Evolutionary conservation across 2,113 vertebrate genomes (phyloP).

Genomic region (Recurvirostra avosetta): DNA sequence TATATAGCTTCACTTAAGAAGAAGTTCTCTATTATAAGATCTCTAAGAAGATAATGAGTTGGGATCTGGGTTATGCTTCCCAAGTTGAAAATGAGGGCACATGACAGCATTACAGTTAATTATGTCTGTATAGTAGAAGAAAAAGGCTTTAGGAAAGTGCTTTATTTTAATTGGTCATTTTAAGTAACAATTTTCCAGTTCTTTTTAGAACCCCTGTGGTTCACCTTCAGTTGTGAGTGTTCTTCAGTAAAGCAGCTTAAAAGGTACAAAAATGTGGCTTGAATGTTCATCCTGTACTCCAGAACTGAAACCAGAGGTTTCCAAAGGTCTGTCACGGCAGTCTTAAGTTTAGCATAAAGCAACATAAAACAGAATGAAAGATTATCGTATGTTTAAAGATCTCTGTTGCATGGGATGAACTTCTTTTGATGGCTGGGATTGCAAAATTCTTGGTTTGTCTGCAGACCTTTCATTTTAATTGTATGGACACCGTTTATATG

Average conservation of each 20-base stretch:
- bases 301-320: not conserved
- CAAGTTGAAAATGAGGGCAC: not conserved
- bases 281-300: not conserved
- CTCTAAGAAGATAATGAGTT: not conserved
- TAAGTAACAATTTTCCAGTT: not conserved
- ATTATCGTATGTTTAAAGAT: not conserved
- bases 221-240: not conserved
- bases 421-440: not conserved
- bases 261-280: not conserved
- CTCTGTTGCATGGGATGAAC: not conserved
- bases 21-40: not conserved
- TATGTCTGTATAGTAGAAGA: not conserved
- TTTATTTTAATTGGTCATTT: not conserved
- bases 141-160: not conserved
- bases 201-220: not conserved
- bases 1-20: not conserved
- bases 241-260: not conserved
- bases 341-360: not conserved
- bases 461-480: not conserved
- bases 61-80: not conserved
- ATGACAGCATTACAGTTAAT: not conserved
- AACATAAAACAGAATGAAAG: conserved; percentile 31
- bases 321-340: not conserved
- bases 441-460: not conserved
- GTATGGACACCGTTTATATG: not conserved